phyloP scores from a whole-genome alignment of 2,888 invertebrate genomes.

The Macrosiphum euphorbiae region DNA sequence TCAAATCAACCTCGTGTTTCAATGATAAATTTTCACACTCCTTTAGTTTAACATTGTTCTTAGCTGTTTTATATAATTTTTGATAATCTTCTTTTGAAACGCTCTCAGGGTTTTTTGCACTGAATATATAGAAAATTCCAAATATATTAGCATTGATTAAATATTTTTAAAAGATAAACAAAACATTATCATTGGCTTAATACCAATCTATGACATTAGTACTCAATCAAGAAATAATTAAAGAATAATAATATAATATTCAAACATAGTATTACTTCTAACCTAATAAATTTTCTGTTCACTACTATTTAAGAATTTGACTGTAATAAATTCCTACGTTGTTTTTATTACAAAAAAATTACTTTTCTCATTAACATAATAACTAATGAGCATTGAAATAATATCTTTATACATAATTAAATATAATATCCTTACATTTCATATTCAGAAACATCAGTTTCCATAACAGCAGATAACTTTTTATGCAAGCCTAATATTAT shows the following conservation, averaged over 20 bases:
- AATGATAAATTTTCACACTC: constrained; percentile 61
- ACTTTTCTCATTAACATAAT: neutral
- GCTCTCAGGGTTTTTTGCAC: constrained; percentile 47
- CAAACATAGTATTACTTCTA: neutral
- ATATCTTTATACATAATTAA: too few relatives aligned
- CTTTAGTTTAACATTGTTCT: constrained; percentile 59
- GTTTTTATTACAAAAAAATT: too few relatives aligned
- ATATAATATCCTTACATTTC: constrained; percentile 39
- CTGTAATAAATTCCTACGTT: neutral
- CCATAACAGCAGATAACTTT: constrained; percentile 60
- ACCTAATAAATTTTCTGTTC: neutral
- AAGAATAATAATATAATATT: neutral
- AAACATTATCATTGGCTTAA: neutral
- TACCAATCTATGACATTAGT: neutral
- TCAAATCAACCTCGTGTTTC: constrained; percentile 47
- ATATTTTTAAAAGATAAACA: neutral
- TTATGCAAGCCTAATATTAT: constrained; percentile 59
- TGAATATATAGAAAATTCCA: constrained; percentile 4
- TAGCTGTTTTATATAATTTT: constrained; percentile 54
- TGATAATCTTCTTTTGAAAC: constrained; percentile 60
- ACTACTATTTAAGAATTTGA: neutral
- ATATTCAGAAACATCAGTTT: constrained; percentile 58
- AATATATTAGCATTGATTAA: neutral
- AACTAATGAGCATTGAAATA: neutral
- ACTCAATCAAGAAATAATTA: neutral